Conservation (phyloP, 2,797 vertebrate species). For the Epinephelus malabaricus region DNA sequence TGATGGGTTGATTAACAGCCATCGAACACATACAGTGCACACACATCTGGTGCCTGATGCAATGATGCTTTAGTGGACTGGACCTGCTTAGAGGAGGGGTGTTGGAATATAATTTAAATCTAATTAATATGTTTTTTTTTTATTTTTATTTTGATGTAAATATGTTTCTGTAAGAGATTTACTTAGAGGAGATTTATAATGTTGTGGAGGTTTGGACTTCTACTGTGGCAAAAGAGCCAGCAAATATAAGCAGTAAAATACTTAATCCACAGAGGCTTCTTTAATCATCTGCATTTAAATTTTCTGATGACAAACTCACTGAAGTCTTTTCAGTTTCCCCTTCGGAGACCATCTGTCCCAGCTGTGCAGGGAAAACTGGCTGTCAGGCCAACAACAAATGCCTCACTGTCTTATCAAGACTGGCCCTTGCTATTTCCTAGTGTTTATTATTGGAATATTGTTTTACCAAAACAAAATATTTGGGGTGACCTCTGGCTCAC, state of each 20-base stretch:
- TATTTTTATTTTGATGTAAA: not conserved
- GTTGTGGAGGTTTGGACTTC: not conserved
- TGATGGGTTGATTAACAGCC: slow-evolving; percentile 48
- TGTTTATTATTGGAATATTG: too few relatives aligned
- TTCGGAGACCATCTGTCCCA: slow-evolving; percentile 18
- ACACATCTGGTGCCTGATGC: slow-evolving; percentile 43
- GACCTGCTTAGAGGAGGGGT: not conserved
- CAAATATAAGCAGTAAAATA: not conserved
- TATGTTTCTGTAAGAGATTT: not conserved
- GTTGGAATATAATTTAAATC: not conserved
- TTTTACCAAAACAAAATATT: too few relatives aligned
- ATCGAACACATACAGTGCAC: slow-evolving; percentile 19
- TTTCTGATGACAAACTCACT: slow-evolving; percentile 8
- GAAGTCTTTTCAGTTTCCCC: slow-evolving; percentile 2
- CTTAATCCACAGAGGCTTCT: not conserved
- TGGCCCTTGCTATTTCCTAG: too few relatives aligned
- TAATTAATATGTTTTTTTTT: not conserved
- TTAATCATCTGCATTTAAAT: slow-evolving; percentile 5
- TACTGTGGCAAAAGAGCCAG: not conserved
- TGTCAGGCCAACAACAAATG: not conserved
- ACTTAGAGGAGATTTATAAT: not conserved
- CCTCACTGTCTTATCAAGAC: not conserved
- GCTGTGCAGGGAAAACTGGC: slow-evolving; percentile 13
- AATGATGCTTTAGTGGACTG: not conserved
- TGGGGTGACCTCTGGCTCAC: too few relatives aligned